These are phyloP conservation scores for Amphiduros pacificus DNA, from an alignment of 2,888 invertebrate species.

Conservation along the genomic window DNA sequence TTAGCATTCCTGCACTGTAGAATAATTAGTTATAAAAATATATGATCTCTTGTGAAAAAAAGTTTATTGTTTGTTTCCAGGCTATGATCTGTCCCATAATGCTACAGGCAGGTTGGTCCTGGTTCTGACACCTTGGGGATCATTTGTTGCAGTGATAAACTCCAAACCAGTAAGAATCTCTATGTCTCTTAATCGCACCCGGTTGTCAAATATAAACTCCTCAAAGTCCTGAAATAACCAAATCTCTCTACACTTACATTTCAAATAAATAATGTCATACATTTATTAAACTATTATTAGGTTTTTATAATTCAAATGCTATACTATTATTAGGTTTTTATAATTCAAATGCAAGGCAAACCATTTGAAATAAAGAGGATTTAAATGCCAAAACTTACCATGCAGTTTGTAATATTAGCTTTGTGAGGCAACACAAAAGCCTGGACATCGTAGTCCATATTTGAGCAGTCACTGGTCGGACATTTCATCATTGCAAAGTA, in stretches of 20 bases:
- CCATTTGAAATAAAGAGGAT: neutral
- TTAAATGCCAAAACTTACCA: conserved; percentile 24
- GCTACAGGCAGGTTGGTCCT: conserved; percentile 5
- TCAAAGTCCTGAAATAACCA: neutral
- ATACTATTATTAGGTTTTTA: neutral
- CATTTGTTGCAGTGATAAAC: conserved; percentile 14
- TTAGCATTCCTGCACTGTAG: too few relatives aligned
- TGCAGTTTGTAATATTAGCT: conserved; percentile 21
- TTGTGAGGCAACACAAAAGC: conserved; percentile 23
- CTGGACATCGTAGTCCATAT: conserved; percentile 19
- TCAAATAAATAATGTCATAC: too few relatives aligned
- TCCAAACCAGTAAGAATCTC: conserved; percentile 21
- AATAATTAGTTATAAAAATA: too few relatives aligned
- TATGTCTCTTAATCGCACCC: conserved; percentile 16
- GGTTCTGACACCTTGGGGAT: neutral
- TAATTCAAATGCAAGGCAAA: neutral
- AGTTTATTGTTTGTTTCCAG: neutral
- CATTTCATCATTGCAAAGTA: conserved; percentile 38
- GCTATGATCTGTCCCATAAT: too few relatives aligned
- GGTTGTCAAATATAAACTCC: conserved; percentile 5
- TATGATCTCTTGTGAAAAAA: too few relatives aligned
- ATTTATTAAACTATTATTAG: neutral
- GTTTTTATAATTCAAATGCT: neutral
- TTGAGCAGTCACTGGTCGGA: conserved; percentile 4
- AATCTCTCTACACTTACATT: neutral